Base-by-base conservation (phyloP, 2,797 vertebrate species). In the Discoglossus pictus region DNA sequence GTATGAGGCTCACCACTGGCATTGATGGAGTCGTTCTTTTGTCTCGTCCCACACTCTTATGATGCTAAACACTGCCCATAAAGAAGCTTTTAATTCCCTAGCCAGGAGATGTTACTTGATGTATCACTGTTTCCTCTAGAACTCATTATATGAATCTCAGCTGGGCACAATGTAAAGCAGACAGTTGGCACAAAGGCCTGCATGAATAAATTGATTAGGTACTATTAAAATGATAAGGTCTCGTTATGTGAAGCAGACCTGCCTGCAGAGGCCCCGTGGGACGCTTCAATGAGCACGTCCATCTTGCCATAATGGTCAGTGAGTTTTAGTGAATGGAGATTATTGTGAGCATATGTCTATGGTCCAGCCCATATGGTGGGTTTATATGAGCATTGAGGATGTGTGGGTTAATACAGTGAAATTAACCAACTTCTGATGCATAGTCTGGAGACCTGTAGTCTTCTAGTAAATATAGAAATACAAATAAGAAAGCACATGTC, bases 151-250 rank as follows among this genome's bases (percentile, higher is more conserved):
- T 1, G 40, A 31, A 12, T 15, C 64, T 58, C 64, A 66, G 42
- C 64, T 58, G 64, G 63, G 27, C 42, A 18, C 13, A 46, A 15
- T 23, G 46, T 42, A 59, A 25, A 27, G 7, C 20, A 43, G 55
- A 27, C n/a, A 10, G 40, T 12, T 42, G 55, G 39, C 25, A 66
- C 53, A 66, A 66, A 39, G 11, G 53, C 15, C 64, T 39, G 52
- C 52, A 56, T 65, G 64, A 48, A 66, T 66, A 58, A 58, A 58
- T 24, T 18, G 31, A 66, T 58, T 24, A 58, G 50, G 21, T 31
- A 16, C 63, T 20, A 65, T 65, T 65, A 43, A 35, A 55, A 65
- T 44, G 39, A 46, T 35, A 18, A 65, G 24, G 42, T 13, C 25
- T 36, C 9, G 60, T 25, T 39, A 15, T 42, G 44, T 8, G 21